A percentile compares a stretch with the other conserved stretches of the same genome.
Evolutionary conservation across 1,140 invertebrate species (phyloP).

Genomic region (Rhyzopertha dominica): DNA sequence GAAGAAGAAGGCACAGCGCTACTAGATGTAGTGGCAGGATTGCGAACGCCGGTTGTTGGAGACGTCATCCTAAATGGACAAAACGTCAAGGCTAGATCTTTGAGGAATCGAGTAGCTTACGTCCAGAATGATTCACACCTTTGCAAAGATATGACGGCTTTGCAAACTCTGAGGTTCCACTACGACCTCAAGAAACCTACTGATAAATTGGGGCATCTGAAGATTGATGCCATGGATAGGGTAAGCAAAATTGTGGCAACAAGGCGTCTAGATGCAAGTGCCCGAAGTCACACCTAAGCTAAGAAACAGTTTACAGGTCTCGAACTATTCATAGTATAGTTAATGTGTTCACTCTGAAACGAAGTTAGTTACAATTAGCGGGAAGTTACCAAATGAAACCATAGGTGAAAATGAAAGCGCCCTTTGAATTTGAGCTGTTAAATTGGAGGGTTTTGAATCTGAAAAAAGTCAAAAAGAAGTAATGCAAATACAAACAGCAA

Average conservation of each 20-base stretch:
- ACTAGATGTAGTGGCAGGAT: conserved; percentile 74
- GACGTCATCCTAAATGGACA: conserved; percentile 86
- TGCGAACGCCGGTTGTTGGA: conserved; percentile 62
- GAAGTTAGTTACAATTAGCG: no score
- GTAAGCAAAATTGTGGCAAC: conserved; percentile 37
- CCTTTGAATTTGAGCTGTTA: no score
- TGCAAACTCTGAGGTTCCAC: conserved; percentile 77
- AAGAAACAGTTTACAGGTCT: background rate
- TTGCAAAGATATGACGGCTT: conserved; percentile 68
- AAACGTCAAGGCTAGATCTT: conserved; percentile 61
- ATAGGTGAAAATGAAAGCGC: no score
- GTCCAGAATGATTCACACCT: conserved; percentile 57
- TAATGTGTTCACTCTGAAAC: no score
- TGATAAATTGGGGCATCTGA: conserved; percentile 50
- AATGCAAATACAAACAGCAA: no score
- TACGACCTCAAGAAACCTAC: conserved; percentile 62
- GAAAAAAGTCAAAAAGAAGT: no score
- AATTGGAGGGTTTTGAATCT: no score
- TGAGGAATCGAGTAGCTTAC: conserved; percentile 62
- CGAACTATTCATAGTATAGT: no score
- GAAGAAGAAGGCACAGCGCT: conserved; percentile 75
- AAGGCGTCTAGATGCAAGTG: background rate
- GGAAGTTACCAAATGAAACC: no score
- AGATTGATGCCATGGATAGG: conserved; percentile 60
- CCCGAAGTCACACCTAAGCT: no score